Conservation (phyloP, 1,140 invertebrate species). For the Drosophila micromelanica region DNA sequence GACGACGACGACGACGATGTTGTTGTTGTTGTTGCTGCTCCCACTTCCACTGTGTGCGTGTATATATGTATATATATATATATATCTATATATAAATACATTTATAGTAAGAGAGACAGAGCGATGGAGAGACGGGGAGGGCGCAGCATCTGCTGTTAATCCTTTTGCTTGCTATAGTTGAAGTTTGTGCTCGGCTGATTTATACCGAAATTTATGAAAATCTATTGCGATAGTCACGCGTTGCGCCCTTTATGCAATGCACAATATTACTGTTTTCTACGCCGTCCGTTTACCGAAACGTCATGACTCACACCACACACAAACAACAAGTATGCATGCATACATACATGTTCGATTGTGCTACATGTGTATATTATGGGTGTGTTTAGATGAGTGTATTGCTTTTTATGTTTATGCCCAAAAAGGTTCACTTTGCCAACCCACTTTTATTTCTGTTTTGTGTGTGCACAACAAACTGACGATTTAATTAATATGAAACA, state of each 20-base stretch:
- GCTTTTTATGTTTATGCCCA: not conserved
- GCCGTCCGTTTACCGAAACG: constrained; percentile 49
- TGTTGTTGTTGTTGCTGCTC: constrained; percentile 33
- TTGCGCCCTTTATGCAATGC: constrained; percentile 46
- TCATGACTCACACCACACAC: constrained; percentile 57
- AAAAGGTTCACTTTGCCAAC: constrained; percentile 4
- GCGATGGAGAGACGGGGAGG: constrained; percentile 8
- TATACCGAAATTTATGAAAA: constrained; percentile 2
- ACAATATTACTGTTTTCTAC: constrained; percentile 50
- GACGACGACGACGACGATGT: constrained; percentile 26
- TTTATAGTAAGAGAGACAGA: not conserved
- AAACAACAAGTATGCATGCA: constrained; percentile 48
- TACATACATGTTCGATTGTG: constrained; percentile 15
- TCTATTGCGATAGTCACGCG: constrained; percentile 32
- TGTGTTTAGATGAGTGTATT: not conserved
- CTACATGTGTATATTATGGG: not conserved
- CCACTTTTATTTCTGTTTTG: not conserved
- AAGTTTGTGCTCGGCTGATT: constrained; percentile 2
- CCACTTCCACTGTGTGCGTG: constrained; percentile 22
- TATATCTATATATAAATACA: not conserved
- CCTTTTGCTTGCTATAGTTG: constrained; percentile 41
- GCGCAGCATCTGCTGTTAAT: constrained; percentile 58
- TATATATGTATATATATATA: not conserved
- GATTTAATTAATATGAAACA: constrained; percentile 19
- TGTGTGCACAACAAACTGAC: constrained; percentile 11